Evolutionary conservation across 1,140 invertebrate genomes (phyloP).

Genomic region (Aphis gossypii): DNA sequence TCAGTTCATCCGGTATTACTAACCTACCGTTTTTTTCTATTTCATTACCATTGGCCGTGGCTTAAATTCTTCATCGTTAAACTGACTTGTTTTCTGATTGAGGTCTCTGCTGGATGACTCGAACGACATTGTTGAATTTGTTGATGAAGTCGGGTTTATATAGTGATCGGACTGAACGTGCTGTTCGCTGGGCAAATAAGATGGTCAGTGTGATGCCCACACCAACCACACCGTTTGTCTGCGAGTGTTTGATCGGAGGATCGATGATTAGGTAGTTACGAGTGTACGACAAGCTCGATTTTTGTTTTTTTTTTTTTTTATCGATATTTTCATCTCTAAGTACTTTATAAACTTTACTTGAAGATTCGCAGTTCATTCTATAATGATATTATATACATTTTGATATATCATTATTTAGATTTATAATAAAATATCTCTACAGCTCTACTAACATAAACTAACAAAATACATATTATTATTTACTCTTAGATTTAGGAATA

Average conservation of each 20-base stretch:
- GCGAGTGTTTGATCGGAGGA: conserved; percentile 62
- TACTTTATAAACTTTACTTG: too few species aligned
- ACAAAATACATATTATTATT: too few species aligned
- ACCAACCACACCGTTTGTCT: conserved; percentile 30
- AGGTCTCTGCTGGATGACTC: conserved; percentile 87
- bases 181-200: conserved; percentile 79
- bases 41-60: conserved; percentile 98
- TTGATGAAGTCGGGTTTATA: conserved; percentile 83
- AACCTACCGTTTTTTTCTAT: conserved; percentile 88
- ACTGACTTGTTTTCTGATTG: conserved; percentile 85
- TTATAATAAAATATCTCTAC: too few species aligned
- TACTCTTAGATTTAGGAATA: too few species aligned
- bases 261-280: conserved; percentile 76
- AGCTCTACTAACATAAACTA: too few species aligned
- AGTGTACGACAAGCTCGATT: conserved; percentile 62
- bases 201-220: conserved; percentile 65
- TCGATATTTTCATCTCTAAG: too few species aligned
- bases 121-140: conserved; percentile 86
- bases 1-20: conserved; percentile 91
- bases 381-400: too few species aligned
- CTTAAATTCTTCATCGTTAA: conserved; percentile 95
- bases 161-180: conserved; percentile 83
- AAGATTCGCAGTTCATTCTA: too few species aligned
- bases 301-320: too few species aligned
- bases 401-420: too few species aligned